Base-by-base conservation (phyloP, 2,888 invertebrate genomes). In the Caenorhabditis wallacei region DNA sequence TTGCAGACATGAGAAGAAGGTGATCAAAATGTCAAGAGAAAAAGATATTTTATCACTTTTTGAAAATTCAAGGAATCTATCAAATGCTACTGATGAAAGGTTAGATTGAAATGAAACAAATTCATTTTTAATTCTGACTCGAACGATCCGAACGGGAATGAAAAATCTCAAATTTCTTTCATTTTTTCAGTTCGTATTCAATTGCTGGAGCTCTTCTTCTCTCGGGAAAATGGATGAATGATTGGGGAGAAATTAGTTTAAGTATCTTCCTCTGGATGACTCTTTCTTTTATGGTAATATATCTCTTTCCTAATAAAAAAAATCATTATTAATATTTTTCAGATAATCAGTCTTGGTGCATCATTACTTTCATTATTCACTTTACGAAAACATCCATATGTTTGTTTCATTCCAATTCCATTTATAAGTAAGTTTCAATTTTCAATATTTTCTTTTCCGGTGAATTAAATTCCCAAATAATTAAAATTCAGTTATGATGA, bases 261-360 rank as follows among this genome's bases (percentile, higher is more conserved):
- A 83, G 86, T 54, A 90, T 90, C 8, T 86, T 90, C 57, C 64
- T 88, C 22, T 90, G 90, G 90, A 90, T 89, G 89, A 80, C 82
- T 24, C 48, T 88, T 22, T 87, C 88, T 1, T 84, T 84, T 56
- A 40, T 70, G 75, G 78, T 88, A 48, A 69, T n/a, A n/a, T n/a
- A n/a, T n/a, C n/a, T n/a, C n/a, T n/a, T n/a, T n/a, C n/a, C n/a
- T n/a, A n/a, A n/a, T n/a, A n/a, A n/a, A 71, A 80, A n/a, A 48
- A 43, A 56, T 51, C 22, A 43, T 30, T 22, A 24, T 13, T 2
- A 43, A n/a, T 16, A 22, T 24, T n/a, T 61, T 72, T 13, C 76
- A 80, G 84, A 16, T 85, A 30, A 84, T 85, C 13, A 84, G 87
- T 64, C 40, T 87, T 13, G 79, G 86, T 13, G 89, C 88, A 0